Evolutionary conservation across 2,797 vertebrate species (phyloP).

Genomic region (Micrastur ruficollis): DNA sequence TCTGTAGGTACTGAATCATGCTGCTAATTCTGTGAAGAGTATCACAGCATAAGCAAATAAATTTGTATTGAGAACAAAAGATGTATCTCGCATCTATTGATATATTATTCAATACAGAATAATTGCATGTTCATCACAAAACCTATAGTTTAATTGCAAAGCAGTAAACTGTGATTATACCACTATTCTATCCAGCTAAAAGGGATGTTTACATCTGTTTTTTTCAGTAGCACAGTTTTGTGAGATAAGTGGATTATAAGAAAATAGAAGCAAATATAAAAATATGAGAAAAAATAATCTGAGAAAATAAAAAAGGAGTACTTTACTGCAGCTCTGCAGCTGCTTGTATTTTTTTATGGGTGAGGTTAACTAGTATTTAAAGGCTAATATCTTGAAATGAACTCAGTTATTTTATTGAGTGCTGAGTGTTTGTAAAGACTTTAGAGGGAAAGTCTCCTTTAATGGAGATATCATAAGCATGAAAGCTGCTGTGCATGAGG

Average conservation of each 20-base stretch:
- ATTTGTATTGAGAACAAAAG: background rate
- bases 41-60: background rate
- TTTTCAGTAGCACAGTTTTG: background rate
- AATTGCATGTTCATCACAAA: background rate
- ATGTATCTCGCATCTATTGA: background rate
- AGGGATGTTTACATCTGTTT: background rate
- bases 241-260: background rate
- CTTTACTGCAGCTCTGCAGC: background rate
- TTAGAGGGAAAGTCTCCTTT: background rate
- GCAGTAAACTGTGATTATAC: background rate
- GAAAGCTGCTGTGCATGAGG: background rate
- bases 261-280: background rate
- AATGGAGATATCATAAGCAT: background rate
- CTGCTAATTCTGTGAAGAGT: background rate
- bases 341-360: background rate
- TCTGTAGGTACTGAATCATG: background rate
- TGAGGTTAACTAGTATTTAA: background rate
- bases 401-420: background rate
- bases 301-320: background rate
- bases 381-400: background rate
- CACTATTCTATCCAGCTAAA: background rate
- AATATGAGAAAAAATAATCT: fast-evolving
- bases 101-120: background rate
- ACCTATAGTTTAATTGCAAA: background rate
- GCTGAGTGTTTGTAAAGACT: background rate